Conservation (phyloP, 2,888 invertebrate species). For the Spodoptera exigua region DNA sequence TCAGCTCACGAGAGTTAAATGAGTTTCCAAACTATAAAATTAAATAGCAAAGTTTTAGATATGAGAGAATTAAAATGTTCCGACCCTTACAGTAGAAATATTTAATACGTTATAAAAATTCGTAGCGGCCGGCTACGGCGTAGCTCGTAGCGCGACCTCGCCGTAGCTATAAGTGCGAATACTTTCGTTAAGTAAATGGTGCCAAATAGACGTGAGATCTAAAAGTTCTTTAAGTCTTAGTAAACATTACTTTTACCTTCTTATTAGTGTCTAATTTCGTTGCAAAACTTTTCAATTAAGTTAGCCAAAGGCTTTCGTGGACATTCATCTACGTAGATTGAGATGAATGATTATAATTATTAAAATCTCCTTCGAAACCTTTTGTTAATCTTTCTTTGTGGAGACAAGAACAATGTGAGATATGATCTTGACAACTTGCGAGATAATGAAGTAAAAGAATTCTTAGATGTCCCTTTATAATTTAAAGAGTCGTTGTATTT, state of each 20-base stretch:
- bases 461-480: conserved; percentile 47
- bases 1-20: conserved; percentile 1
- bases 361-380: conserved; percentile 55
- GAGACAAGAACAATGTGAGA: conserved; percentile 60
- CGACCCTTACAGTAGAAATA: conserved; percentile 17
- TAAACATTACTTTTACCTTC: conserved; percentile 40
- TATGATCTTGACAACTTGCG: conserved; percentile 55
- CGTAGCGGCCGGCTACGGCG: conserved; percentile 14
- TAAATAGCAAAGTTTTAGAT: not conserved
- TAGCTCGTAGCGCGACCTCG: conserved; percentile 47
- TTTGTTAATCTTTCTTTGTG: conserved; percentile 59
- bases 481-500: conserved; percentile 37
- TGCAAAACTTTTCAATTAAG: conserved; percentile 61
- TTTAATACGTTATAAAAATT: conserved; percentile 4
- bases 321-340: conserved; percentile 57
- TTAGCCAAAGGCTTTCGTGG: conserved; percentile 55
- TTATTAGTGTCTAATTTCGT: conserved; percentile 51
- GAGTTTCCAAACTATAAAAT: conserved; percentile 11
- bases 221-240: conserved; percentile 47
- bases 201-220: conserved; percentile 25
- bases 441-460: conserved; percentile 54
- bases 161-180: conserved; percentile 41
- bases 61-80: conserved; percentile 1
- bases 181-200: conserved; percentile 29
- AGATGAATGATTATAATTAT: conserved; percentile 58